A percentile compares a stretch with the other conserved stretches of the same genome.
phyloP scores from a whole-genome alignment of 2,888 invertebrate species.

The Cryptocephalus primarius region DNA sequence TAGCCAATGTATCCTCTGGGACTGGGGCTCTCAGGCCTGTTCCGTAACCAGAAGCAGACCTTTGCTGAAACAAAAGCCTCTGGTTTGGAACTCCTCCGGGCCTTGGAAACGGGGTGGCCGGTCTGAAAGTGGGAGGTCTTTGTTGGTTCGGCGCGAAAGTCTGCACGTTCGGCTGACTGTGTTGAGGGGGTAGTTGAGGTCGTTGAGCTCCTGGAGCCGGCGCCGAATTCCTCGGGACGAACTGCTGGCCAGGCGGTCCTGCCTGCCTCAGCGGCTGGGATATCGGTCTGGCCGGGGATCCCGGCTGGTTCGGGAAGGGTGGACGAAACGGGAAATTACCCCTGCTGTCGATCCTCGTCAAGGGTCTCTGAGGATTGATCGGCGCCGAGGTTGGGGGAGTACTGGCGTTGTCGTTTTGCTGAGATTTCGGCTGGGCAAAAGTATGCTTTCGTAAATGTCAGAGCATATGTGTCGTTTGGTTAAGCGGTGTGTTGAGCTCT shows the following conservation, averaged over 20 bases:
- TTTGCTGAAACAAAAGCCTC: conserved; percentile 23
- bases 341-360: conserved; percentile 40
- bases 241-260: background rate
- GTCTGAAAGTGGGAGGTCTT: conserved; percentile 28
- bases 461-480: too few species aligned
- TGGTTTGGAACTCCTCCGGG: conserved; percentile 30
- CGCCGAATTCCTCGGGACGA: background rate
- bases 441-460: background rate
- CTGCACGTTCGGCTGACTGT: background rate
- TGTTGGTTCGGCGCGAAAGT: conserved; percentile 5
- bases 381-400: conserved; percentile 3
- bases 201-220: background rate
- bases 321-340: conserved; percentile 27
- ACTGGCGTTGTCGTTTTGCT: conserved; percentile 8
- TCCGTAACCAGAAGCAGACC: conserved; percentile 21
- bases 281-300: conserved; percentile 26
- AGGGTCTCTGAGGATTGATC: conserved; percentile 24
- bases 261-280: background rate
- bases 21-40: conserved; percentile 14
- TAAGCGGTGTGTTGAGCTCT: too few species aligned
- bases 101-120: conserved; percentile 42
- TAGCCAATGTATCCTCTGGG: conserved; percentile 14
- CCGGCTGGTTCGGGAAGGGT: conserved; percentile 24
- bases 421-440: conserved; percentile 1
- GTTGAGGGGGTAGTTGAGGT: conserved; percentile 6